phyloP scores from a whole-genome alignment of 2,113 vertebrate species.

The Poeciliopsis retropinna region DNA sequence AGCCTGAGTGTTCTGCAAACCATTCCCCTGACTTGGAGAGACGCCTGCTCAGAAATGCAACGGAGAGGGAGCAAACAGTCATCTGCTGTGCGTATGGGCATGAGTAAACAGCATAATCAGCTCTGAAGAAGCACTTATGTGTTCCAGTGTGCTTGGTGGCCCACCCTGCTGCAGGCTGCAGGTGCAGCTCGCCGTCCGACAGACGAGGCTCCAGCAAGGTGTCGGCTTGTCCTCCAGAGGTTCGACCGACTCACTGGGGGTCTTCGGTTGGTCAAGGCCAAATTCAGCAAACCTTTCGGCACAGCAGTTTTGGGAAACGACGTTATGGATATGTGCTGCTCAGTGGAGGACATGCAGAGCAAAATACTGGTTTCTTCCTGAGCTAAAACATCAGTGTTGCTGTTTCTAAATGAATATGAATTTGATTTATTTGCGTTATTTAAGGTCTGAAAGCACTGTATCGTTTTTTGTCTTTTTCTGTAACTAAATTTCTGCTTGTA shows the following conservation, averaged over 20 bases:
- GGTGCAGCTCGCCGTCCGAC: constrained; percentile 71
- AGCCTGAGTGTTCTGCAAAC: background rate
- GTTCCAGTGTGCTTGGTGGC: constrained; percentile 39
- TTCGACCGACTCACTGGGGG: constrained; percentile 12
- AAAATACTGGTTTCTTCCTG: too few species aligned
- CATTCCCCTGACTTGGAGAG: background rate
- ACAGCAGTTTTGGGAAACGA: constrained; percentile 35
- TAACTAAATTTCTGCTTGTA: too few species aligned
- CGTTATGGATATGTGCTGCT: constrained; percentile 25
- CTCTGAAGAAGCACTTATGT: constrained; percentile 63
- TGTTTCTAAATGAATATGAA: too few species aligned
- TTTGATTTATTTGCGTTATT: too few species aligned
- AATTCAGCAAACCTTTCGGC: constrained; percentile 58
- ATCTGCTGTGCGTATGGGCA: constrained; percentile 65
- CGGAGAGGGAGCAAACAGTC: constrained; percentile 45
- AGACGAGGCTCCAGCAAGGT: constrained; percentile 60
- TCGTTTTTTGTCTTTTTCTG: too few species aligned
- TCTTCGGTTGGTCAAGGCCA: constrained; percentile 39
- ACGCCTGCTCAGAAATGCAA: constrained; percentile 22
- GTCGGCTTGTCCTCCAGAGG: constrained; percentile 59
- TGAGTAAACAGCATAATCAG: constrained; percentile 72
- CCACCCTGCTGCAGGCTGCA: constrained; percentile 69
- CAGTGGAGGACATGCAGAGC: constrained; percentile 23
- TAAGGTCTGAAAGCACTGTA: too few species aligned
- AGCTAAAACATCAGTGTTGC: too few species aligned